These are phyloP conservation scores for Leptopilina clavipes DNA, from an alignment of 1,140 invertebrate species.

Conservation along the genomic window DNA sequence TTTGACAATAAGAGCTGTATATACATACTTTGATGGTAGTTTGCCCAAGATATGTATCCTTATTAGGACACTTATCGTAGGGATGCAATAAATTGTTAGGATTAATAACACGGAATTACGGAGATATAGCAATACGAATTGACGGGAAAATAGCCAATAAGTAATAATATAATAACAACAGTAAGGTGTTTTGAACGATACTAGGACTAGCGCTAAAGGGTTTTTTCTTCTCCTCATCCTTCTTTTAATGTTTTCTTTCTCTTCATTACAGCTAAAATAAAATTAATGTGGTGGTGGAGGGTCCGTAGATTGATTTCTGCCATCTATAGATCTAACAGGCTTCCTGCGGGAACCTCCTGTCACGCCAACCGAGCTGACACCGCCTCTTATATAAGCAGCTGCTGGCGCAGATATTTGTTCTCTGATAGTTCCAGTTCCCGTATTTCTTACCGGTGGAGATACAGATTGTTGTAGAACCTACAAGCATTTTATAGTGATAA, in stretches of 20 bases:
- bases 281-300: constrained; percentile 76
- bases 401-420: constrained; percentile 68
- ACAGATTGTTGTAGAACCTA: constrained; percentile 72
- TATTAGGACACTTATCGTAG: constrained; percentile 5
- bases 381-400: constrained; percentile 65
- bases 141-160: constrained; percentile 17
- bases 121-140: constrained; percentile 10
- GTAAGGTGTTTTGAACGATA: constrained; percentile 74
- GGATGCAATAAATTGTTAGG: constrained; percentile 4
- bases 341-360: constrained; percentile 73
- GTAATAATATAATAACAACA: constrained; percentile 68
- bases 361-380: constrained; percentile 67
- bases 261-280: neutral
- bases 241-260: neutral
- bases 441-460: constrained; percentile 69
- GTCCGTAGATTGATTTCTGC: constrained; percentile 75
- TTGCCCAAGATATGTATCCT: constrained; percentile 2
- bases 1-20: constrained; percentile 28
- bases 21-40: constrained; percentile 19
- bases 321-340: constrained; percentile 74
- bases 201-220: constrained; percentile 74
- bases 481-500: constrained; percentile 16
- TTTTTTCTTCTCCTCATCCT: constrained; percentile 39
- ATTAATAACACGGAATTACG: constrained; percentile 4
- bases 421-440: constrained; percentile 70